Evolutionary conservation across 2,797 vertebrate species (phyloP), one percentile per base, ranked within the genome.

Genomic region (Lacerta agilis): DNA sequence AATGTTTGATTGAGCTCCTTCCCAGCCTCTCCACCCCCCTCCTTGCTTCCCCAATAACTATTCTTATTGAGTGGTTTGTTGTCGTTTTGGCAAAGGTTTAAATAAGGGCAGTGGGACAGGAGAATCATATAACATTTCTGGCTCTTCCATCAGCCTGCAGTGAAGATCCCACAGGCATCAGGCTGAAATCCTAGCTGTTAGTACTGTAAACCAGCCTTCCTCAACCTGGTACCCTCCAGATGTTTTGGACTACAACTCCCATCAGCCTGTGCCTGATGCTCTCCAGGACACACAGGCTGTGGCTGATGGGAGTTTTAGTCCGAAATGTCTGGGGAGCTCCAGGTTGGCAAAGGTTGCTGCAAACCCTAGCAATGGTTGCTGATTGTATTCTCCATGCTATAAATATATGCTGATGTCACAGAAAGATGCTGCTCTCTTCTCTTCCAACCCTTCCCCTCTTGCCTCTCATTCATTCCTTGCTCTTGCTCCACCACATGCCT

Each of bases 1-100:
- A 91, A 89, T 93, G 89, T 95, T 94, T 92, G 23, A 43, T 86
- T 38, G 20, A 80, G n/a, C 67, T 83, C 83, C 33, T 43, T 76
- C 10, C 85, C 8, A 27, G 67, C 41, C 3, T n/a, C 3, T 49
- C 33, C 33, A 33, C 33, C 45, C 29, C 72, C 36, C 66, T 20
- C n/a, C 9, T 69, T 13, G 9, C 11, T 71, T n/a, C 73, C 61
- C 38, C 36, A 3, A 58, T 84, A 5, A 18, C 76, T 29, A 27
- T 33, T 2, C 8, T 36, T 55, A 55, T 55, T 55, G 49, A 55
- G 49, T 55, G 49, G 13, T 55, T 15, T 55, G 49, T 55, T 55
- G 49, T 3, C 15, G 11, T n/a, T 73, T 64, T 79, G 77, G 69
- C 69, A 89, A 38, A 36, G 5, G 38, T 72, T 87, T 87, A 41